Evolutionary conservation across 2,888 invertebrate species (phyloP), one percentile per base, ranked within the genome.

Genomic region (Junonia oenone): DNA sequence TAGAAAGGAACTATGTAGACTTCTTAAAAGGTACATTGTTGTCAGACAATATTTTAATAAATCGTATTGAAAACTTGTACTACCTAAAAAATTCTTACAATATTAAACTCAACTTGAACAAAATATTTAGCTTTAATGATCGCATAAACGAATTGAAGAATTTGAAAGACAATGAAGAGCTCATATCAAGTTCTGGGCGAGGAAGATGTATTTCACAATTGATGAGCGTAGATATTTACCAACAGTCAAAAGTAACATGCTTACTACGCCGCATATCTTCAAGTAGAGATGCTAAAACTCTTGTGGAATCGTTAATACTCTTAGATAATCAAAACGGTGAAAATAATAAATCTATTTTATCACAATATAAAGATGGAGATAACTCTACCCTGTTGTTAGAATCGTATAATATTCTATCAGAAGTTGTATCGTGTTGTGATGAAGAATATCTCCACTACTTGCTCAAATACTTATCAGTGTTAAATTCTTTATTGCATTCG

Each of bases 1-100:
- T 81, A 45, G 88, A 90, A 74, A 77, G 79, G 64, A 90, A 86
- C 65, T 90, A 87, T 59, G 72, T 90, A 43, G 91, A 91, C 67
- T 91, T 91, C 55, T 67, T 91, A 31, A 90, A 88, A 65, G 86
- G 87, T 6, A 81, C 83, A 13, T 66, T 74, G 48, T 65, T 76
- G 45, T 59, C 88, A 27, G 71, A 73, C 64, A 64, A 72, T 22
- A 69, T 69, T 58, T 73, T 85, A 68, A 72, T 82, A 9, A 70
- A 62, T 45, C 71, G 76, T 57, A 64, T 88, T 58, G 81, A 87
- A 71, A 81, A 76, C 51, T 63, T 89, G 57, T 89, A 88, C 62
- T 76, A 86, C 61, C 76, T 87, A 26, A 90, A 89, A 66, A 83
- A 87, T 68, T 83, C 82, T 0, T 85, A 82, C 51, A 68, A 67